Percentiles rank a stretch among this genome's conserved stretches.
phyloP scores from a whole-genome alignment of 2,113 vertebrate genomes.

The Petrocephalus microphthalmus region DNA sequence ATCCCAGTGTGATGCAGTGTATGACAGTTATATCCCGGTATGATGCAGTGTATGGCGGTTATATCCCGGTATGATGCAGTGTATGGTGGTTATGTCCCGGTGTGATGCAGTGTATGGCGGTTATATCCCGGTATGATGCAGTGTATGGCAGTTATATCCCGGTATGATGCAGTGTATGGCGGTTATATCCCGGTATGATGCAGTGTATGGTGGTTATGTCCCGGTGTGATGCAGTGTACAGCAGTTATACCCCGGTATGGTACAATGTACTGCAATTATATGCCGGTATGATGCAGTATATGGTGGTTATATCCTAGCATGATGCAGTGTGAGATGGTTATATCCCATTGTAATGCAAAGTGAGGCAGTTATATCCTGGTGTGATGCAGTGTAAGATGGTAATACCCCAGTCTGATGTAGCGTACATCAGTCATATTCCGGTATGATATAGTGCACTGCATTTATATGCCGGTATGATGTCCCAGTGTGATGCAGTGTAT shows the following conservation, averaged over 20 bases:
- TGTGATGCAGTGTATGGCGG: not conserved
- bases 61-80: not conserved
- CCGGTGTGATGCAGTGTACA: not conserved
- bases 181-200: not conserved
- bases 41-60: not conserved
- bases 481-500: not conserved
- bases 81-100: not conserved
- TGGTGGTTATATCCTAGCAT: not conserved
- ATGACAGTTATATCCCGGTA: too few relatives aligned
- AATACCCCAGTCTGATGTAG: not conserved
- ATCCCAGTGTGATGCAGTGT: not conserved
- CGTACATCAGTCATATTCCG: too few relatives aligned
- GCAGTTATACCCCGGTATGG: too few relatives aligned
- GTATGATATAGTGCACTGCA: not conserved
- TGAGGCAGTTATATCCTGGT: too few relatives aligned
- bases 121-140: not conserved
- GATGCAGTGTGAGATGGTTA: not conserved
- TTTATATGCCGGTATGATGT: not conserved
- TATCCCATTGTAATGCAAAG: not conserved
- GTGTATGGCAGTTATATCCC: not conserved
- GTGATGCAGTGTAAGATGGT: not conserved
- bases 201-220: not conserved
- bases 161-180: not conserved
- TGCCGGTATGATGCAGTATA: too few relatives aligned
- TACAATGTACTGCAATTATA: not conserved